A percentile compares a stretch with the other conserved stretches of the same genome.
Evolutionary conservation across 2,888 invertebrate species (phyloP).

Genomic region (Hemistola chrysoprasaria): DNA sequence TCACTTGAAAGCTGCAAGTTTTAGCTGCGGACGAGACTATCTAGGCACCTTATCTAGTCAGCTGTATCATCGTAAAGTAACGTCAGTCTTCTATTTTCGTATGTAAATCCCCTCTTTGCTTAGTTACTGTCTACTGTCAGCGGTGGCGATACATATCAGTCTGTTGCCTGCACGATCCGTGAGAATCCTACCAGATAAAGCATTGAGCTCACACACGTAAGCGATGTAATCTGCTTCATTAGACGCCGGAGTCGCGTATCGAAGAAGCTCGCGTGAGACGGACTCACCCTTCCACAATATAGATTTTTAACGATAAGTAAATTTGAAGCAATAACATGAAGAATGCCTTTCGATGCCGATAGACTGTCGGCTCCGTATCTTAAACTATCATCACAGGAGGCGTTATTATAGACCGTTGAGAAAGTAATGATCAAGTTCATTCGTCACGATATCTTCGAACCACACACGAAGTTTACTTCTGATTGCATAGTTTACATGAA

Average conservation of each 20-base stretch:
- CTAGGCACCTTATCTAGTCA: constrained; percentile 25
- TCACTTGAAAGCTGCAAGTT: constrained; percentile 32
- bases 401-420: constrained; percentile 56
- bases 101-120: constrained; percentile 30
- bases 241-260: constrained; percentile 44
- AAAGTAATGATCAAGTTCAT: constrained; percentile 64
- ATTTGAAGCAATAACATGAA: constrained; percentile 38
- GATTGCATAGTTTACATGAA: constrained; percentile 39
- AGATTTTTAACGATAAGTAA: constrained; percentile 42
- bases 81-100: constrained; percentile 28
- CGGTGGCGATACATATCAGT: constrained; percentile 51
- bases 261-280: constrained; percentile 46
- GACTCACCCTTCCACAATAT: constrained; percentile 32
- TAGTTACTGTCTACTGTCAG: constrained; percentile 27
- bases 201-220: constrained; percentile 47
- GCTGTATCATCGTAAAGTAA: constrained; percentile 30
- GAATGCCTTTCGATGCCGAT: constrained; percentile 46
- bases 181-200: constrained; percentile 62
- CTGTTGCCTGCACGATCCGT: constrained; percentile 53
- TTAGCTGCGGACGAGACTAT: constrained; percentile 27
- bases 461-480: constrained; percentile 62
- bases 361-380: constrained; percentile 52
- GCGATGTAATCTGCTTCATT: constrained; percentile 69
- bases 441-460: constrained; percentile 56
- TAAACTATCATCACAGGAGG: constrained; percentile 57